These are phyloP conservation scores for Hippocampus comes DNA, from an alignment of 2,113 vertebrate genomes.

Conservation along the genomic window DNA sequence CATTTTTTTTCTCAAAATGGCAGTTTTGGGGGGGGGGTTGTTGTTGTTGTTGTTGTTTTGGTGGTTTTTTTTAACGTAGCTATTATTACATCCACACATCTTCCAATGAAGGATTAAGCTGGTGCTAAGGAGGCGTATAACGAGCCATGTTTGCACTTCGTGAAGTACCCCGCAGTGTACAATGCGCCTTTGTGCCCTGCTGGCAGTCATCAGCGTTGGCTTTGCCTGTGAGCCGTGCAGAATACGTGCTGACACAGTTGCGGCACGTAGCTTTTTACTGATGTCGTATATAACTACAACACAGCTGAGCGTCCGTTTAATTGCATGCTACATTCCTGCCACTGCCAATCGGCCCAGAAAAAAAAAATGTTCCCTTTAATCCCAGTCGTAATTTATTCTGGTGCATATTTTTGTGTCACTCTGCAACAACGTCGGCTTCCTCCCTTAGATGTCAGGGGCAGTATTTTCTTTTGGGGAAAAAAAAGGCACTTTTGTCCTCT, in stretches of 20 bases:
- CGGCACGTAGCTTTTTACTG: neutral
- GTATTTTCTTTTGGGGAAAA: slow-evolving; percentile 38
- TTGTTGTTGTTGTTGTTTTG: too few species aligned
- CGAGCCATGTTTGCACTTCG: neutral
- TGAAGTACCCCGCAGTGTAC: neutral
- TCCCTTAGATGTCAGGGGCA: neutral
- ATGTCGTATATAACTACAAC: slow-evolving; percentile 4
- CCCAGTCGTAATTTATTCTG: slow-evolving; percentile 24
- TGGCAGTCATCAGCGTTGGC: slow-evolving; percentile 14
- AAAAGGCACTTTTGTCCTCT: slow-evolving; percentile 59
- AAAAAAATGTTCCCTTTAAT: neutral
- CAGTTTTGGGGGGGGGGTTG: too few species aligned
- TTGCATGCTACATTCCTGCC: slow-evolving; percentile 34
- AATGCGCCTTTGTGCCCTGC: neutral
- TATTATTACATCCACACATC: neutral
- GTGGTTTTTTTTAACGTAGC: neutral
- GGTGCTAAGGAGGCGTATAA: neutral
- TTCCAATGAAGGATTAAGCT: neutral
- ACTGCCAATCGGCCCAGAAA: slow-evolving; percentile 34
- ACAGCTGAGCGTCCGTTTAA: slow-evolving; percentile 26
- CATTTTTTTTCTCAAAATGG: too few species aligned
- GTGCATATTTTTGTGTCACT: slow-evolving; percentile 21
- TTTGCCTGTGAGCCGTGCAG: neutral
- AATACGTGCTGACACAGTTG: slow-evolving; percentile 17
- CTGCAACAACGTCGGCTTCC: neutral